Evolutionary conservation across 64 coral and sea anemone genomes (phyloP).

Genomic region (Montipora foliosa): DNA sequence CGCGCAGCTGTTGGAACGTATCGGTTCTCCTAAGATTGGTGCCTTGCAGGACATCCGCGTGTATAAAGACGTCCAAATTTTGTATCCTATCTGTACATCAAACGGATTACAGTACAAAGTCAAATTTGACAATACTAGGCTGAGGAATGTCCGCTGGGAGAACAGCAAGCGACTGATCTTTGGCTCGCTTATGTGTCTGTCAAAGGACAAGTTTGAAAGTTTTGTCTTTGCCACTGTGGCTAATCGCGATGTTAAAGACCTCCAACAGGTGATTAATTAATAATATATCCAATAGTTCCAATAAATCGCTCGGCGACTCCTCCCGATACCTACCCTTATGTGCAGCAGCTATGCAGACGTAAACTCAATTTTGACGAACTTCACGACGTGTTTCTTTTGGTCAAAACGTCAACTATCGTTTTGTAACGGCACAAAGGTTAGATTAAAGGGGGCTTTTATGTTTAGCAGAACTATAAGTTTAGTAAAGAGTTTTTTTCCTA

Average conservation of each 20-base stretch:
- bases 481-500: not conserved
- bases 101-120: slow-evolving; percentile 61
- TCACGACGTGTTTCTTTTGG: no score
- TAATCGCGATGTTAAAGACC: slow-evolving; percentile 40
- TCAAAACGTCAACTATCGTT: no score
- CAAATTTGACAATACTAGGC: slow-evolving; percentile 50
- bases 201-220: slow-evolving; percentile 62
- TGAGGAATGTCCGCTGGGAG: slow-evolving; percentile 56
- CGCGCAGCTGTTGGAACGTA: slow-evolving; percentile 31
- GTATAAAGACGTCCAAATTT: slow-evolving; percentile 38
- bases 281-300: no score
- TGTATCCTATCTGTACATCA: slow-evolving; percentile 41
- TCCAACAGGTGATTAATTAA: slow-evolving; percentile 40
- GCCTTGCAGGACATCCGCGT: slow-evolving; percentile 67
- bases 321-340: no score
- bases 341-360: no score
- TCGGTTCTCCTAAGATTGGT: not conserved
- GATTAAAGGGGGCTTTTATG: no score
- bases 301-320: no score
- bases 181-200: slow-evolving; percentile 70
- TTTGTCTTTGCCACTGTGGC: slow-evolving; percentile 69
- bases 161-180: slow-evolving; percentile 80
- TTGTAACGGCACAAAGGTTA: no score
- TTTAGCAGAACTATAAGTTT: not conserved
- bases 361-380: no score